Evolutionary conservation across 2,113 vertebrate genomes (phyloP), one percentile per base, ranked within the genome.

Genomic region (Melanotaenia duboulayi): DNA sequence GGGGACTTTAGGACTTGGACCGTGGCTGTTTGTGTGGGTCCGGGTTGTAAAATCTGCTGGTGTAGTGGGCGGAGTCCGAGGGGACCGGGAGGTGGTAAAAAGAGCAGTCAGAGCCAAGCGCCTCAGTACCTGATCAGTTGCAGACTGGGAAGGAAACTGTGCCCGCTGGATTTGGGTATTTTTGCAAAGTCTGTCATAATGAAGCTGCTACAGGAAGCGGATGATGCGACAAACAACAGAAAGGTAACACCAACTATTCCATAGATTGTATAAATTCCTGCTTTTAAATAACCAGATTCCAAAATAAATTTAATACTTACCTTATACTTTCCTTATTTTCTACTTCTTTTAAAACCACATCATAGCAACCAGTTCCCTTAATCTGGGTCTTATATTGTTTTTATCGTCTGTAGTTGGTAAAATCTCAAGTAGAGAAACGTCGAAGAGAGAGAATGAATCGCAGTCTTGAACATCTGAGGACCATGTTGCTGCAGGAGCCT

Each of bases 381-480:
- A 25, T 54, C 16, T 74, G 10, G 1, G 0, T 28, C 49, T 49
- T 35, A 9, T 28, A 9, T 50, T 3, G 10, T 35, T 1, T 42
- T 2, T 22, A n/a, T 23, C 52, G 50, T 14, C 16, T 35, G 7
- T 81, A 96, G 95, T 51, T 95, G 60, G 80, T 95, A 42, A 96
- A 96, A 78, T 94, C 95, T 75, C 91, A 95, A 2, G 84, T 95
- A 75, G 95, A 96, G 91, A 95, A 94, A 69, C 94, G 93, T 20
- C 92, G 95, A 1, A 90, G 95, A 39, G 94, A 96, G 70, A 91
- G 95, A 52, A 95, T 96, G 90, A 96, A 96, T 79, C 83, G 83
- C 69, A 96, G 95, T 83, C 89, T 96, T 74, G 94, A 95, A 24
- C 87, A 87, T 32, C 88, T 96, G 74, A 91, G 92, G 61, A 82